These are phyloP conservation scores for Batillaria attramentaria DNA, from an alignment of 1,140 invertebrate species.

Conservation along the genomic window DNA sequence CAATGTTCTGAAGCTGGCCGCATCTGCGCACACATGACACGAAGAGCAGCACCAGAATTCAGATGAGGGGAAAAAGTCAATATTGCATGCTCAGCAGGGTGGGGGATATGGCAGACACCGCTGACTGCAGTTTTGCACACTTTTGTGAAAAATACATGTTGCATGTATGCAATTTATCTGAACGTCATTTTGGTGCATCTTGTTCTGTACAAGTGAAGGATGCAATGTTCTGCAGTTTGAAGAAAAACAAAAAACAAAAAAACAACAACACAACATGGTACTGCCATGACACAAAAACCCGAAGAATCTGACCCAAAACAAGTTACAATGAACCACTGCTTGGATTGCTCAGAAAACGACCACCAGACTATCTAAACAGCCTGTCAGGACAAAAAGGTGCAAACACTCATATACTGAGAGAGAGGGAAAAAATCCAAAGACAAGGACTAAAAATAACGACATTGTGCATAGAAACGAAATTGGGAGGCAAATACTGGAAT, in stretches of 20 bases:
- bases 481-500: neutral
- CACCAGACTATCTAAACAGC: neutral
- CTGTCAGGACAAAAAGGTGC: too few relatives aligned
- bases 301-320: neutral
- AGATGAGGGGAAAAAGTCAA: too few relatives aligned
- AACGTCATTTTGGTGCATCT: conserved; percentile 11
- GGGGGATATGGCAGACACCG: too few relatives aligned
- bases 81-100: conserved; percentile 22
- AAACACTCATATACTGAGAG: neutral
- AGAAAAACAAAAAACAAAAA: conserved; percentile 16
- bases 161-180: conserved; percentile 32
- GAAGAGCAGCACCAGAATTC: too few relatives aligned
- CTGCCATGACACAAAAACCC: neutral
- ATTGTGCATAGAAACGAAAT: too few relatives aligned
- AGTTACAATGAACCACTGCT: neutral
- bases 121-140: too few relatives aligned
- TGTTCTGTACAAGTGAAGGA: conserved; percentile 27
- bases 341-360: neutral
- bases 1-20: too few relatives aligned
- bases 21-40: too few relatives aligned
- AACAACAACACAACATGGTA: neutral
- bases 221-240: neutral
- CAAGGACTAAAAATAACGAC: neutral
- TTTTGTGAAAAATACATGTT: conserved; percentile 28
- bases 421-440: neutral